phyloP scores from a whole-genome alignment of 2,113 vertebrate species.

The Stegastes partitus region DNA sequence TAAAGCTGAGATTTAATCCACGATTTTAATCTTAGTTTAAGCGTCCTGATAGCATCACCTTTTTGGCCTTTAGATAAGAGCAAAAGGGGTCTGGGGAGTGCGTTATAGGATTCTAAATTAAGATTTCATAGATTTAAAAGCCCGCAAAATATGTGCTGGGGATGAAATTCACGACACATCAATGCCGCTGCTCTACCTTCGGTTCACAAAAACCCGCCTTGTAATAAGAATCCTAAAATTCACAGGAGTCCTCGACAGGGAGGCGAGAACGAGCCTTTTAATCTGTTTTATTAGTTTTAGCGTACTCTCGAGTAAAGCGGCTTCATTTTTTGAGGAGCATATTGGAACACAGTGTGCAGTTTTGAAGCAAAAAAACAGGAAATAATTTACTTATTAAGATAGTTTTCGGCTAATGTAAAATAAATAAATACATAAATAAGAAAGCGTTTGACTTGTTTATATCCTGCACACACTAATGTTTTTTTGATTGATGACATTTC shows the following conservation, averaged over 20 bases:
- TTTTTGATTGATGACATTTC: neutral
- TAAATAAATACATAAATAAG: no score
- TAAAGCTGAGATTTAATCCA: neutral
- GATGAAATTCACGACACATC: slow-evolving; percentile 2
- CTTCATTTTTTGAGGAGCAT: neutral
- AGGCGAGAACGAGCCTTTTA: slow-evolving; percentile 4
- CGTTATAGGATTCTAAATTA: slow-evolving; percentile 28
- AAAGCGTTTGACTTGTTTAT: no score
- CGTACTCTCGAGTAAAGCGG: neutral
- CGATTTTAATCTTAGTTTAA: slow-evolving; percentile 11
- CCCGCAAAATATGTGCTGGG: neutral
- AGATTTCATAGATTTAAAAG: slow-evolving; percentile 10
- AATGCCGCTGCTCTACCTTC: neutral
- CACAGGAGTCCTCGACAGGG: neutral
- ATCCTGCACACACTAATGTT: no score
- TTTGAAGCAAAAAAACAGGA: no score
- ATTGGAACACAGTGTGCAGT: no score
- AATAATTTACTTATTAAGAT: no score
- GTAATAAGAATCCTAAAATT: slow-evolving; percentile 25
- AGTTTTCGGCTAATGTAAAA: no score
- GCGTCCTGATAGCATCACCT: neutral
- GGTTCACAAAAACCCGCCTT: neutral
- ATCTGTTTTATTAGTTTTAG: slow-evolving; percentile 25
- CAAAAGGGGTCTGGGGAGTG: neutral
- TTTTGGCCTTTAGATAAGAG: slow-evolving; percentile 21